A percentile compares a stretch with the other conserved stretches of the same genome.
Evolutionary conservation across 2,113 vertebrate genomes (phyloP).

Genomic region (Neolamprologus falcicula): DNA sequence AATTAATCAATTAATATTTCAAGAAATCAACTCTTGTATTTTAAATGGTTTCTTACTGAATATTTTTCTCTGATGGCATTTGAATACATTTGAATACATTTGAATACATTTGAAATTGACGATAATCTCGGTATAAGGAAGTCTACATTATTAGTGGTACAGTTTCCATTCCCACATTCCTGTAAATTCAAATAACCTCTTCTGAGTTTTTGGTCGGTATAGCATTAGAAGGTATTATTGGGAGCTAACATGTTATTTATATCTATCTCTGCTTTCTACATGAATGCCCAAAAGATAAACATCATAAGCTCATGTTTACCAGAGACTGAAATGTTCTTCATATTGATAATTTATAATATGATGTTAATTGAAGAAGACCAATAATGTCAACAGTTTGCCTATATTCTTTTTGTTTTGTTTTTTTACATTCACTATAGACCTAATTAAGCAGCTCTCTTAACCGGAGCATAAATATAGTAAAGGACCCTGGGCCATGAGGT

Average conservation of each 20-base stretch:
- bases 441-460: background rate
- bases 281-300: background rate
- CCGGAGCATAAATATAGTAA: background rate
- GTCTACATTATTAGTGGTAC: background rate
- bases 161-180: background rate
- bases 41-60: background rate
- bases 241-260: background rate
- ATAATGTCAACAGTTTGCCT: background rate
- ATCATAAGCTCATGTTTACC: background rate
- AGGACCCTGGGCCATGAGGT: background rate
- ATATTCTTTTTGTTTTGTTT: background rate
- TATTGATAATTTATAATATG: background rate
- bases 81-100: background rate
- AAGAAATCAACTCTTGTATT: background rate
- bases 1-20: background rate
- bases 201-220: background rate
- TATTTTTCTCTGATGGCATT: background rate
- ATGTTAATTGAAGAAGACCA: background rate
- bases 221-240: rapidly evolving
- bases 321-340: background rate
- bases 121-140: background rate
- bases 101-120: background rate
- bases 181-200: background rate
- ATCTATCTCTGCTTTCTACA: background rate
- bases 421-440: background rate